phyloP scores from a whole-genome alignment of 1,140 invertebrate genomes.

The Solen grandis region DNA sequence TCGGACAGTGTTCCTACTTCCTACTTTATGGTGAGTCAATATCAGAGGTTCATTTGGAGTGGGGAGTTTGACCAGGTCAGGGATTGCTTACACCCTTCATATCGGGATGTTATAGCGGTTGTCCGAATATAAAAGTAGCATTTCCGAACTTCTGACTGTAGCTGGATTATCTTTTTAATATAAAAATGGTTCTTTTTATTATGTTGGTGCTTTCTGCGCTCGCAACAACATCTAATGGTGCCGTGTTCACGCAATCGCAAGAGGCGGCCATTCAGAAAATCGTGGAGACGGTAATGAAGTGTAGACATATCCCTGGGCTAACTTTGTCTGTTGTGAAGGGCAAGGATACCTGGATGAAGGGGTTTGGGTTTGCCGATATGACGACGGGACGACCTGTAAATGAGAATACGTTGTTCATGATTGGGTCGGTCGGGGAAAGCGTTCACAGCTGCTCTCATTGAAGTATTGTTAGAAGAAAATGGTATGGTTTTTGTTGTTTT shows the following conservation, averaged over 20 bases:
- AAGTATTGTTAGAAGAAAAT: slow-evolving; percentile 42
- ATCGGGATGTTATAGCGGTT: too few relatives aligned
- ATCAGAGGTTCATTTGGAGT: too few relatives aligned
- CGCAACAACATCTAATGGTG: too few relatives aligned
- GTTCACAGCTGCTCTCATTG: slow-evolving; percentile 56
- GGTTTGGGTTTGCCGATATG: slow-evolving; percentile 51
- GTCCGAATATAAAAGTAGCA: too few relatives aligned
- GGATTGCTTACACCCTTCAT: too few relatives aligned
- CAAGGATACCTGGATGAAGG: slow-evolving; percentile 51
- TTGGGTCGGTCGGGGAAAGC: slow-evolving; percentile 59
- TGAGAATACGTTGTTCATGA: slow-evolving; percentile 52
- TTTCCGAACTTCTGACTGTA: too few relatives aligned
- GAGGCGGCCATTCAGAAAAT: slow-evolving; percentile 7
- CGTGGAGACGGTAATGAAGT: slow-evolving; percentile 28
- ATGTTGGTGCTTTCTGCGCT: too few relatives aligned
- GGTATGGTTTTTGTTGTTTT: not conserved
- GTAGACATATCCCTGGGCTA: slow-evolving; percentile 46
- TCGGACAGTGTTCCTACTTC: too few relatives aligned
- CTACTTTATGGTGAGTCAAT: too few relatives aligned
- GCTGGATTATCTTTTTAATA: too few relatives aligned
- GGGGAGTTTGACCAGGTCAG: too few relatives aligned
- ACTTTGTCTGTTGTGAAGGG: slow-evolving; percentile 61
- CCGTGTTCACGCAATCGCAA: slow-evolving; percentile 12
- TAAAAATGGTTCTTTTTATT: too few relatives aligned
- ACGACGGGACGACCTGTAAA: slow-evolving; percentile 19